Conservation (phyloP, 2,888 invertebrate genomes). For the Eupithecia abbreviata region DNA sequence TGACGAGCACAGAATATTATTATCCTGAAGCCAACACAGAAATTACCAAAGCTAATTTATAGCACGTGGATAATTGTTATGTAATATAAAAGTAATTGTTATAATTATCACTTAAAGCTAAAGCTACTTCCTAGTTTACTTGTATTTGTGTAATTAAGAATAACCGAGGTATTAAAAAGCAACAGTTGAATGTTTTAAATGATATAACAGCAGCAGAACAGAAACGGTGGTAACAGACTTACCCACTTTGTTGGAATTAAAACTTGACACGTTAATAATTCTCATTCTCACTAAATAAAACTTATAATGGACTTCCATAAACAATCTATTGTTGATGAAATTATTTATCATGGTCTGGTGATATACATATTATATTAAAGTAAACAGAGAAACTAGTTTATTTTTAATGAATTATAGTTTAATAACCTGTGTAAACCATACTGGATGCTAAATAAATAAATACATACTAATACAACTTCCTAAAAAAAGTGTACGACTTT, state of each 20-base stretch:
- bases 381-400: too few species aligned
- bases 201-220: not conserved
- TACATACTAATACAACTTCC: too few species aligned
- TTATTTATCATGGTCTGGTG: too few species aligned
- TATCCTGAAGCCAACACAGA: not conserved
- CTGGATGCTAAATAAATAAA: too few species aligned
- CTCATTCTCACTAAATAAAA: not conserved
- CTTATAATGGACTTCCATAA: too few species aligned
- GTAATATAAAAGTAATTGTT: not conserved
- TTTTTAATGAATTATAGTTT: too few species aligned
- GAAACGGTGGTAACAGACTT: not conserved
- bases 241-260: not conserved
- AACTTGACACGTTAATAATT: not conserved
- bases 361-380: too few species aligned
- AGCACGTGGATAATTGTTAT: not conserved
- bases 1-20: not conserved
- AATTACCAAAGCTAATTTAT: not conserved
- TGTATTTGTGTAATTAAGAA: not conserved
- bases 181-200: not conserved
- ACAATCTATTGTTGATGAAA: too few species aligned
- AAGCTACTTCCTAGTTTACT: conserved; percentile 1
- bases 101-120: not conserved
- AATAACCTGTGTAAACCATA: too few species aligned
- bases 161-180: not conserved
- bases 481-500: not conserved